phyloP scores from a whole-genome alignment of 2,888 invertebrate genomes.

The Pandemis corylana region DNA sequence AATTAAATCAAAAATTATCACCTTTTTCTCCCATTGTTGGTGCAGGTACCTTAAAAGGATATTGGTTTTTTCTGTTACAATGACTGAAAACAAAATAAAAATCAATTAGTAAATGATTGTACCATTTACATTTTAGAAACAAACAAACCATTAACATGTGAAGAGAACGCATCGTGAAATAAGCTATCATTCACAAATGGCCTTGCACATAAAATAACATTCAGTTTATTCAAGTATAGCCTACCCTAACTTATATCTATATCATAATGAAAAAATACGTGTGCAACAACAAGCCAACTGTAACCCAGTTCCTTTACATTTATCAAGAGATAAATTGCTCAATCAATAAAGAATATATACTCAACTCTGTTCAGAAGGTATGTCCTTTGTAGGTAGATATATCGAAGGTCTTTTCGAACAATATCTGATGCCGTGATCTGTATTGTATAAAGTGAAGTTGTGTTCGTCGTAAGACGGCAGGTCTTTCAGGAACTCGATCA shows the following conservation, averaged over 20 bases:
- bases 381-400: conserved; percentile 96
- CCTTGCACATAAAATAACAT: conserved; percentile 4
- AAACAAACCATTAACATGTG: neutral
- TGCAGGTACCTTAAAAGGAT: conserved; percentile 96
- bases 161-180: neutral
- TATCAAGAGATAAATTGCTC: neutral
- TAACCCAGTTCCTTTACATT: neutral
- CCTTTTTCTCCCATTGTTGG: conserved; percentile 98
- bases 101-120: conserved; percentile 25
- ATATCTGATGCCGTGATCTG: conserved; percentile 92
- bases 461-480: conserved; percentile 95
- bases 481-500: conserved; percentile 95
- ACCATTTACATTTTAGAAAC: neutral
- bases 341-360: conserved; percentile 48
- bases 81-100: conserved; percentile 87
- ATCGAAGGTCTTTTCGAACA: conserved; percentile 95
- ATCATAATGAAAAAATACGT: neutral
- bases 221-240: neutral
- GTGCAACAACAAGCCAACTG: neutral
- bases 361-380: conserved; percentile 97
- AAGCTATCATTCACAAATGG: neutral
- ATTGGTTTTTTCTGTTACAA: conserved; percentile 98
- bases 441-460: conserved; percentile 96
- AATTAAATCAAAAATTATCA: conserved; percentile 53
- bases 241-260: neutral